These are phyloP conservation scores for Galerucella nymphaeae DNA, from an alignment of 2,888 invertebrate genomes.

Conservation along the genomic window DNA sequence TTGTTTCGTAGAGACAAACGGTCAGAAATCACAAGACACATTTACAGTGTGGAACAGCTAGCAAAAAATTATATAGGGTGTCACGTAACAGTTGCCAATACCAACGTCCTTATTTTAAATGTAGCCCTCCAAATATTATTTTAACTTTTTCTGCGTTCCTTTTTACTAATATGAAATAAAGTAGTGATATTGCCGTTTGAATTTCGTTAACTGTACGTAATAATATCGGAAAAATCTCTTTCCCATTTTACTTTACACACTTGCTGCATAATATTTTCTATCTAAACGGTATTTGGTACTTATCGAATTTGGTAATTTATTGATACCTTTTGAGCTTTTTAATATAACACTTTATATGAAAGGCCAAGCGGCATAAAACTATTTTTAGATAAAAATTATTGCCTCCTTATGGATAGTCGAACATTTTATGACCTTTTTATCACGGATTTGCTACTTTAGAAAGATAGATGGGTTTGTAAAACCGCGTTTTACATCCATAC, in stretches of 20 bases:
- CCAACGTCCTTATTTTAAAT: no score
- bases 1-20: constrained; percentile 3
- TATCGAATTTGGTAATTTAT: not conserved
- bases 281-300: no score
- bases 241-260: no score
- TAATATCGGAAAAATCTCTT: no score
- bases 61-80: no score
- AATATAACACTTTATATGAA: constrained; percentile 22
- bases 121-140: no score
- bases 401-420: constrained; percentile 31
- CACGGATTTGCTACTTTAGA: constrained; percentile 24
- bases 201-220: no score
- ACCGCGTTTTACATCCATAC: constrained; percentile 20
- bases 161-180: no score
- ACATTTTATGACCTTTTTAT: constrained; percentile 36
- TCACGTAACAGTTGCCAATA: no score
- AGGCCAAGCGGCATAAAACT: constrained; percentile 24
- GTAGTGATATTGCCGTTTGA: no score
- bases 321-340: constrained; percentile 2
- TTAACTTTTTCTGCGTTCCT: no score
- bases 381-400: constrained; percentile 25
- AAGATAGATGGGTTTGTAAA: constrained; percentile 30
- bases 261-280: no score
- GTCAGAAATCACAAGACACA: constrained; percentile 18
- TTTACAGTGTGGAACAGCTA: not conserved